A percentile compares a stretch with the other conserved stretches of the same genome.
These are phyloP conservation scores for Apamea crenata DNA, from an alignment of 2,888 invertebrate genomes.

Conservation along the genomic window DNA sequence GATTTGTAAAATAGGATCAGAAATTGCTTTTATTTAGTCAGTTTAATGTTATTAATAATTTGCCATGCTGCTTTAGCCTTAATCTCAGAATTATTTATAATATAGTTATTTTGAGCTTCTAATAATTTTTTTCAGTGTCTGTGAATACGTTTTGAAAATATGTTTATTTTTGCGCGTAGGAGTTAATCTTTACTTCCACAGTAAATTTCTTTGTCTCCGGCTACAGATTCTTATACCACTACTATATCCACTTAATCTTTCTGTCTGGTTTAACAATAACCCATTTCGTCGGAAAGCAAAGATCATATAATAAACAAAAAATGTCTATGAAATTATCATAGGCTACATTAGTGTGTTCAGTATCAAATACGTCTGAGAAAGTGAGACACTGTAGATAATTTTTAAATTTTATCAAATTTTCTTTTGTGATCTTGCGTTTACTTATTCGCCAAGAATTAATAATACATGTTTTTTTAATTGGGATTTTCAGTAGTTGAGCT, in stretches of 20 bases:
- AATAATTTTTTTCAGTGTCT: not conserved
- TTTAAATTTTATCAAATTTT: not conserved
- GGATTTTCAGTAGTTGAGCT: conserved; percentile 2
- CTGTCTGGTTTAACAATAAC: not conserved
- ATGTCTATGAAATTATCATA: too few relatives aligned
- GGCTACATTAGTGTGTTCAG: too few relatives aligned
- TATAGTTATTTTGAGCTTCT: not conserved
- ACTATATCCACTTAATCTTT: not conserved
- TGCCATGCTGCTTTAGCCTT: not conserved
- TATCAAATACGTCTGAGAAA: conserved; percentile 3
- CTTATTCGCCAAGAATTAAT: conserved; percentile 8
- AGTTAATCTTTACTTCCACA: not conserved
- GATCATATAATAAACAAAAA: too few relatives aligned
- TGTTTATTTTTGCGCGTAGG: not conserved
- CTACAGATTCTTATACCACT: not conserved
- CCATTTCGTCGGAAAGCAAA: not conserved
- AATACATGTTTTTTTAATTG: conserved; percentile 1
- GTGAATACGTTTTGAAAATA: not conserved
- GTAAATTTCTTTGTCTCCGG: not conserved
- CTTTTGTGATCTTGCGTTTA: not conserved
- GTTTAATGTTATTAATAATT: not conserved
- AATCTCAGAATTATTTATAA: not conserved
- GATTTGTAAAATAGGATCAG: not conserved
- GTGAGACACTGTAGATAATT: not conserved
- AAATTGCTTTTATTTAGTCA: too few relatives aligned